A percentile compares a stretch with the other conserved stretches of the same genome.
phyloP scores from a whole-genome alignment of 2,888 invertebrate species.

The Athalia circularis region DNA sequence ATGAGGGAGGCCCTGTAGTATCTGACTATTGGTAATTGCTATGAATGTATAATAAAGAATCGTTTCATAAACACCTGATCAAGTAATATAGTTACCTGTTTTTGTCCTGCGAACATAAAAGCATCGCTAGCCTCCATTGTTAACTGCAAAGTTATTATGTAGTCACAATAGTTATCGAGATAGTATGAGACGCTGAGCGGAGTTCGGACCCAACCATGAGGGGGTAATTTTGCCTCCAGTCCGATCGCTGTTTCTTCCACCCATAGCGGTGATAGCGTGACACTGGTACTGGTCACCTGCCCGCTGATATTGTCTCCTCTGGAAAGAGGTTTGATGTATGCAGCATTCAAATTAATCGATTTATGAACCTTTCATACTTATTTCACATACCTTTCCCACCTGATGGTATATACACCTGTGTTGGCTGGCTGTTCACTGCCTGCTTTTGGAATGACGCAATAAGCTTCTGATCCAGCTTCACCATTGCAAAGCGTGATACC shows the following conservation, averaged over 20 bases:
- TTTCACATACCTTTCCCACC: conserved; percentile 76
- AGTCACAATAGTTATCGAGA: conserved; percentile 83
- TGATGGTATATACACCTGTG: conserved; percentile 76
- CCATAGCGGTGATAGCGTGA: conserved; percentile 77
- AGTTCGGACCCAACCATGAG: conserved; percentile 84
- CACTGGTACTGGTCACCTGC: conserved; percentile 75
- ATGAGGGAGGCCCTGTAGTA: not conserved
- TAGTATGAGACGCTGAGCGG: conserved; percentile 83
- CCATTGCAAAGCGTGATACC: conserved; percentile 73
- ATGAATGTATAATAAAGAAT: not conserved
- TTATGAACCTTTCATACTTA: not conserved
- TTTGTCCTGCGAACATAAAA: conserved; percentile 97
- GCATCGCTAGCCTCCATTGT: conserved; percentile 90
- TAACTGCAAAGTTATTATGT: conserved; percentile 83
- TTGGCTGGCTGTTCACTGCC: conserved; percentile 74
- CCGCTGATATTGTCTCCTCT: conserved; percentile 65
- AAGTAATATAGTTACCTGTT: conserved; percentile 79
- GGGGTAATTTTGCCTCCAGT: conserved; percentile 81
- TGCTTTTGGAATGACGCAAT: conserved; percentile 73
- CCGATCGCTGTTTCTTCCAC: conserved; percentile 80
- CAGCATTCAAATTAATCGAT: not conserved
- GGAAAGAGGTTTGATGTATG: conserved; percentile 32
- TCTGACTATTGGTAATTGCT: conserved; percentile 5
- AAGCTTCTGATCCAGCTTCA: conserved; percentile 76
- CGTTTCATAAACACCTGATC: not conserved